These are phyloP conservation scores for Psilopsiagon aymara DNA, from an alignment of 2,113 vertebrate species.

Conservation along the genomic window DNA sequence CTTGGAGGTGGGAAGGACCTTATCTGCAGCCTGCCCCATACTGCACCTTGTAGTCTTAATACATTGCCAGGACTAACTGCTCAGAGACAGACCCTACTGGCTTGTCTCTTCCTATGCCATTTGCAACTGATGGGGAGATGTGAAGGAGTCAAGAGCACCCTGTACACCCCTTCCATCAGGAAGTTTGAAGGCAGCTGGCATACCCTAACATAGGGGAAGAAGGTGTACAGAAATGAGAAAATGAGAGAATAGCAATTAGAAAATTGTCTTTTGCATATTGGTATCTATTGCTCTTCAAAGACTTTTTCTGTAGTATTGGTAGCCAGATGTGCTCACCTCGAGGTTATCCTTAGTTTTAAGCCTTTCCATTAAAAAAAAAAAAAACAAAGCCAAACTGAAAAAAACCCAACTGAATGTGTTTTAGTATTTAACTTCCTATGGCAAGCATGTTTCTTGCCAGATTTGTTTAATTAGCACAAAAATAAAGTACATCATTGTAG, in stretches of 20 bases:
- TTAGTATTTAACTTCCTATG: not conserved
- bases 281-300: not conserved
- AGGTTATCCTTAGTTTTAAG: not conserved
- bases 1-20: not conserved
- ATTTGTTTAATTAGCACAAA: not conserved
- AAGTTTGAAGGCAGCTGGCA: not conserved
- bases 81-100: not conserved
- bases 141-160: not conserved
- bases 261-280: not conserved
- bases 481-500: not conserved
- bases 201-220: not conserved
- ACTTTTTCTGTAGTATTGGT: not conserved
- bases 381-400: not conserved
- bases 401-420: not conserved
- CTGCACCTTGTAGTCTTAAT: not conserved
- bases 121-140: not conserved
- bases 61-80: not conserved
- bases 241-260: not conserved
- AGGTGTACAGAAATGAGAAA: not conserved
- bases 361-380: not conserved
- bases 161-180: rapidly evolving
- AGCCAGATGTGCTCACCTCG: not conserved
- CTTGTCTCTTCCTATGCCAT: not conserved
- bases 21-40: not conserved
- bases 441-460: not conserved